Evolutionary conservation across 2,797 vertebrate species (phyloP), one percentile per base, ranked within the genome.

Genomic region (Paguma larvata): DNA sequence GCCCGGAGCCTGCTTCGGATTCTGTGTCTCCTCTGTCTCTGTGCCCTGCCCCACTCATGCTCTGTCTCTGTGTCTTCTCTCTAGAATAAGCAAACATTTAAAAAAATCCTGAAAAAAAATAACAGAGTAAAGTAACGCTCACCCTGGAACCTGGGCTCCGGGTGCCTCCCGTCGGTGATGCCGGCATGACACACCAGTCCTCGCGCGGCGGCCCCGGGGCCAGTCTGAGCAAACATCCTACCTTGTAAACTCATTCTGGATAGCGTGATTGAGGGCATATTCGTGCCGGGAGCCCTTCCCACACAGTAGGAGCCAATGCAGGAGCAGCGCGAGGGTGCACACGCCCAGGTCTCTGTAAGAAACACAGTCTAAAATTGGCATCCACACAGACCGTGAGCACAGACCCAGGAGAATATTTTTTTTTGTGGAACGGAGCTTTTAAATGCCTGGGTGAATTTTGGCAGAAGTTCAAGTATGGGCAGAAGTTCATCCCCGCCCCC

Each of bases 211-310:
- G 25, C 16, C n/a, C 21, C 12, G 51, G 25, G 38, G 15, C 9
- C 25, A 51, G 2, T 16, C 21, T 3, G n/a, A 48, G 23, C 1
- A 1, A 11, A 11, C 11, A 16, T n/a, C 83, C 94, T 97, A 99
- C 99, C 98, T 98, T 25, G 94, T 96, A 72, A 99, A 98, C 85
- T 98, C 98, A 85, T 97, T 97, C 84, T 85, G 98, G 78, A 99
- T 70, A 16, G 99, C 98, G 83, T 97, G 98, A 95, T 98, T 98
- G 93, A 99, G 97, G 41, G 88, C 96, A 82, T 98, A 96, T 56
- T 98, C 98, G 25, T 98, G 98, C 32, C 23, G 51, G 13, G 97
- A 95, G 73, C 97, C 98, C 77, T 97, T 98, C 73, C 98, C 96
- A 63, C 97, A 97, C n/a, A 94, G 98, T 21, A 99, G 93, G 72